Conservation (phyloP, 2,797 vertebrate genomes). For the Sebastes reedi region DNA sequence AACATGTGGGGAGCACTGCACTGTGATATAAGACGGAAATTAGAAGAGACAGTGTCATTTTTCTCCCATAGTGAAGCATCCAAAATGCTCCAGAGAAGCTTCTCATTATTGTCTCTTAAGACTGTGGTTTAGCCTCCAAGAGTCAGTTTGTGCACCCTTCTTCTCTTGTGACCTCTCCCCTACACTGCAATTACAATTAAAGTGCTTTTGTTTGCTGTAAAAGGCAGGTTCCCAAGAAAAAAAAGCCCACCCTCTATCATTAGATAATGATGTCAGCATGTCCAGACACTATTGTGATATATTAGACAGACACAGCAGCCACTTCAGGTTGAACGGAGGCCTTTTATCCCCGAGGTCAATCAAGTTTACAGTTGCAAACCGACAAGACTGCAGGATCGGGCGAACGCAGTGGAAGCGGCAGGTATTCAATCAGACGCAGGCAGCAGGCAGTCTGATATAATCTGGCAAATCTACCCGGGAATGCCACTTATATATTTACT, state of each 20-base stretch:
- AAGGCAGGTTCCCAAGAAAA: neutral
- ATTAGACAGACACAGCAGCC: neutral
- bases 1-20: neutral
- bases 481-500: neutral
- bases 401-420: neutral
- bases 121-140: neutral
- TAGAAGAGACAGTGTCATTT: neutral
- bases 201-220: neutral
- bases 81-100: neutral
- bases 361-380: neutral
- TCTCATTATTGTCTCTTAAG: neutral
- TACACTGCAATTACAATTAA: neutral
- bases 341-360: constrained; percentile 2
- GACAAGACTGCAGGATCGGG: neutral
- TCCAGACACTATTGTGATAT: neutral
- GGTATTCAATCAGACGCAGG: neutral
- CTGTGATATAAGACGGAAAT: neutral
- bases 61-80: neutral
- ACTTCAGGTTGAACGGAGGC: neutral
- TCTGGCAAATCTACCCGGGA: neutral
- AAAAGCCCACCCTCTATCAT: neutral
- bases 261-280: neutral
- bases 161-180: neutral
- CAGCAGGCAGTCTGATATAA: constrained; percentile 10
- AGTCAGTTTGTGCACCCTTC: neutral